phyloP scores from a whole-genome alignment of 2,113 vertebrate genomes.

The Vicugna pacos region DNA sequence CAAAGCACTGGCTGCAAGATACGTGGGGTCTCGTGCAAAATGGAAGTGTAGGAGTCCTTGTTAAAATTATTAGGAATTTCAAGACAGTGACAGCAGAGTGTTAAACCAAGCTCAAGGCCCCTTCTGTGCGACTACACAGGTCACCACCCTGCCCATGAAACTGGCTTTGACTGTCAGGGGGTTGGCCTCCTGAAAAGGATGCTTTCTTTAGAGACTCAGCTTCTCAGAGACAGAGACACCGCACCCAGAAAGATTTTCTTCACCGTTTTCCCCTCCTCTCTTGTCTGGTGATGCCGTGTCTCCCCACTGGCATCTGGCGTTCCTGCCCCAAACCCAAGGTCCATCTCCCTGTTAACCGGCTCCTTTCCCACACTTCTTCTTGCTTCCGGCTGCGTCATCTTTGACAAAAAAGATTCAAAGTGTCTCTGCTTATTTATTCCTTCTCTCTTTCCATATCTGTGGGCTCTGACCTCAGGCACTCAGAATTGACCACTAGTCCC shows the following conservation, averaged over 20 bases:
- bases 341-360: not conserved
- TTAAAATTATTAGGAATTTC: not conserved
- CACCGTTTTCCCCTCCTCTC: not conserved
- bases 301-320: too few relatives aligned
- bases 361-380: not conserved
- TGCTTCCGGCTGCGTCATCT: not conserved
- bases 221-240: not conserved
- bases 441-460: not conserved
- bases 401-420: not conserved
- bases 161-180: not conserved
- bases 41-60: not conserved
- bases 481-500: not conserved
- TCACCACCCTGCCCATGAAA: not conserved
- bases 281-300: not conserved
- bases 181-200: not conserved
- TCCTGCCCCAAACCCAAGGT: not conserved
- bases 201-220: not conserved
- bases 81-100: not conserved
- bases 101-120: not conserved
- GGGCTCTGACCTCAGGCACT: not conserved
- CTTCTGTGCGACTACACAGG: not conserved
- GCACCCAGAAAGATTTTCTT: not conserved
- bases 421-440: not conserved
- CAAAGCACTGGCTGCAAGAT: not conserved
- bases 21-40: not conserved